These are phyloP conservation scores for Epinephelus awoara DNA, from an alignment of 2,797 vertebrate species.

Conservation along the genomic window DNA sequence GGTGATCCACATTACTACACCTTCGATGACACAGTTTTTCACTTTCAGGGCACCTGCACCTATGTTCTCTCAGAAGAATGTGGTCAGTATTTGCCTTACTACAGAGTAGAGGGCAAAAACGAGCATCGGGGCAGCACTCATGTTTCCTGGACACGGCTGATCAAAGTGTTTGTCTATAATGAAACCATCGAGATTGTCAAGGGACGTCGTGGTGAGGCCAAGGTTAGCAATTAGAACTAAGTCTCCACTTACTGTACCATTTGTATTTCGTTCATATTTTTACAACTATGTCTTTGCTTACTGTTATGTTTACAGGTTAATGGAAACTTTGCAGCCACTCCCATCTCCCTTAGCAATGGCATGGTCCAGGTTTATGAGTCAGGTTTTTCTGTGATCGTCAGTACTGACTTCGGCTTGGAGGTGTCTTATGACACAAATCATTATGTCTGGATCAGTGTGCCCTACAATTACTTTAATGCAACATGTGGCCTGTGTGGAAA, in stretches of 20 bases:
- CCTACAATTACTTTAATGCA: conserved; percentile 68
- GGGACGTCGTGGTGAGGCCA: conserved; percentile 59
- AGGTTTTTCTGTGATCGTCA: conserved; percentile 74
- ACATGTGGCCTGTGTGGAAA: conserved; percentile 83
- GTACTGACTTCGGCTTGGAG: conserved; percentile 76
- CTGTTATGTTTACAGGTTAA: conserved; percentile 72
- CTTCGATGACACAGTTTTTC: conserved; percentile 77
- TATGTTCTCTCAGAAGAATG: conserved; percentile 80
- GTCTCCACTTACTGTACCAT: fast-evolving
- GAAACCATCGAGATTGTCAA: conserved; percentile 75
- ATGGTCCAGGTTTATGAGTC: conserved; percentile 68
- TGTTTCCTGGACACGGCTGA: conserved; percentile 76
- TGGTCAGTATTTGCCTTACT: conserved; percentile 48
- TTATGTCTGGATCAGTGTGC: conserved; percentile 69
- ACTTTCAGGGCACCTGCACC: conserved; percentile 85
- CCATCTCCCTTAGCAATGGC: conserved; percentile 69
- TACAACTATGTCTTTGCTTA: neutral
- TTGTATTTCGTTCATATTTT: neutral
- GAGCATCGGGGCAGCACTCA: conserved; percentile 69
- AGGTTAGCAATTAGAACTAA: conserved; percentile 44
- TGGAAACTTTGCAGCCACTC: conserved; percentile 64
- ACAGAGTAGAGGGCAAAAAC: conserved; percentile 80
- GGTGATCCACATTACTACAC: conserved; percentile 84
- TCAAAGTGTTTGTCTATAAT: conserved; percentile 75
- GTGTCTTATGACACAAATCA: conserved; percentile 75